phyloP scores from a whole-genome alignment of 2,113 vertebrate genomes.

The Oryzias javanicus region DNA sequence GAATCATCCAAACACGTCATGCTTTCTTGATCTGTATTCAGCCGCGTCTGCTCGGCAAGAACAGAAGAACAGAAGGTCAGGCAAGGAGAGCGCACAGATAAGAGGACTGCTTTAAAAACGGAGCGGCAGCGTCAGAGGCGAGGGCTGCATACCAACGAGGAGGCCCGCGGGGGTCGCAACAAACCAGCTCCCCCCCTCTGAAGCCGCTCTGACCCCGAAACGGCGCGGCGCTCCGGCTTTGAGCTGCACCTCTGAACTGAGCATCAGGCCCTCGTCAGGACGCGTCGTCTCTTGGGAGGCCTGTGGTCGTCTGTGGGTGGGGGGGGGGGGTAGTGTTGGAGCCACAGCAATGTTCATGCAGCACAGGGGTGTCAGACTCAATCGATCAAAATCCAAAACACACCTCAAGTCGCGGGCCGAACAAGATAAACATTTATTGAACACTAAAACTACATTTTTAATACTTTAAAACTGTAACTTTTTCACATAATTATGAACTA shows the following conservation, averaged over 20 bases:
- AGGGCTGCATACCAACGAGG: conserved; percentile 34
- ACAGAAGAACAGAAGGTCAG: conserved; percentile 18
- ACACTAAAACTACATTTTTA: no score
- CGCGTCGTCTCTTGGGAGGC: not conserved
- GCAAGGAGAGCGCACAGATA: conserved; percentile 22
- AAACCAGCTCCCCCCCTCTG: conserved; percentile 23
- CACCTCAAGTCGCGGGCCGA: no score
- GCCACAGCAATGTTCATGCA: not conserved
- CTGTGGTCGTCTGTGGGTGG: not conserved
- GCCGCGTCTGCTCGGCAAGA: not conserved
- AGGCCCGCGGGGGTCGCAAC: conserved; percentile 24
- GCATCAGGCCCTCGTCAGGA: not conserved
- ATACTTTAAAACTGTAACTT: no score
- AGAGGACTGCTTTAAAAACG: conserved; percentile 14
- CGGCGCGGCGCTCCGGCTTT: not conserved
- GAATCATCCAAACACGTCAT: not conserved
- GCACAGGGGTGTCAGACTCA: not conserved
- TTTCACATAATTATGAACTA: no score
- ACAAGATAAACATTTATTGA: no score
- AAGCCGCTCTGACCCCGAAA: conserved; percentile 9
- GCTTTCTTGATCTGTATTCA: conserved; percentile 34
- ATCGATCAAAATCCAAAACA: no score
- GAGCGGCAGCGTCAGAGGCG: conserved; percentile 19
- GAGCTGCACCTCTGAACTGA: not conserved
- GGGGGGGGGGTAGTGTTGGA: not conserved